Percentiles rank a stretch among this genome's conserved stretches.
phyloP scores from a whole-genome alignment of 2,113 vertebrate genomes.

The Maccullochella peelii region DNA sequence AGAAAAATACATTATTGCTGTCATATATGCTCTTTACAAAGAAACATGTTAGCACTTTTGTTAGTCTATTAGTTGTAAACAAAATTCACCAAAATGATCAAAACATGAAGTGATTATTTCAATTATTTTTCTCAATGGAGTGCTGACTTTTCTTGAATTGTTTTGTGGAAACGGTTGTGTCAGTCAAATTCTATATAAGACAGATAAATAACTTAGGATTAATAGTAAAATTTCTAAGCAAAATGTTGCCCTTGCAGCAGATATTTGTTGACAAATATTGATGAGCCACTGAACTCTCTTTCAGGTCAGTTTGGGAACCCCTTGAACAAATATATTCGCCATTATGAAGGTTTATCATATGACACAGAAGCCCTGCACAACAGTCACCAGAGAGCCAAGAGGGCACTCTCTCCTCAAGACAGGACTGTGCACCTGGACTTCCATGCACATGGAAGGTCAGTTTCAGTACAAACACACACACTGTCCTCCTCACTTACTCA shows the following conservation, averaged over 20 bases:
- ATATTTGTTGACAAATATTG: slow-evolving; percentile 14
- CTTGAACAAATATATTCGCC: slow-evolving; percentile 92
- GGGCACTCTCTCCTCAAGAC: slow-evolving; percentile 90
- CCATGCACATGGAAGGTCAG: slow-evolving; percentile 95
- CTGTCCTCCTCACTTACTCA: background rate
- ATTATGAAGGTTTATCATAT: slow-evolving; percentile 97
- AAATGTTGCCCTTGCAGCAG: background rate
- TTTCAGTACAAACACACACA: slow-evolving; percentile 39
- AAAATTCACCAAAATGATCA: background rate
- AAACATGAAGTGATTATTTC: slow-evolving; percentile 1
- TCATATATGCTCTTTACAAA: background rate
- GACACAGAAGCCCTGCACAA: slow-evolving; percentile 91
- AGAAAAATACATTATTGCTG: background rate
- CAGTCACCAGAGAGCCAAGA: slow-evolving; percentile 97
- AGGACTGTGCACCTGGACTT: slow-evolving; percentile 92
- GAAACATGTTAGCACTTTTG: background rate
- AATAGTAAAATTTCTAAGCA: background rate
- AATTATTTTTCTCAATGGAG: background rate
- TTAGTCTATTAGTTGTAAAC: background rate
- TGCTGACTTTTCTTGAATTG: background rate
- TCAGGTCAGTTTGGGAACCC: slow-evolving; percentile 92
- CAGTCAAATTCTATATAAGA: background rate
- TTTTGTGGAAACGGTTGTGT: background rate
- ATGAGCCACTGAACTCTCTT: slow-evolving; percentile 49
- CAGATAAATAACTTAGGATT: background rate